Evolutionary conservation across 2,797 vertebrate genomes (phyloP).

Genomic region (Sebastes cheni): DNA sequence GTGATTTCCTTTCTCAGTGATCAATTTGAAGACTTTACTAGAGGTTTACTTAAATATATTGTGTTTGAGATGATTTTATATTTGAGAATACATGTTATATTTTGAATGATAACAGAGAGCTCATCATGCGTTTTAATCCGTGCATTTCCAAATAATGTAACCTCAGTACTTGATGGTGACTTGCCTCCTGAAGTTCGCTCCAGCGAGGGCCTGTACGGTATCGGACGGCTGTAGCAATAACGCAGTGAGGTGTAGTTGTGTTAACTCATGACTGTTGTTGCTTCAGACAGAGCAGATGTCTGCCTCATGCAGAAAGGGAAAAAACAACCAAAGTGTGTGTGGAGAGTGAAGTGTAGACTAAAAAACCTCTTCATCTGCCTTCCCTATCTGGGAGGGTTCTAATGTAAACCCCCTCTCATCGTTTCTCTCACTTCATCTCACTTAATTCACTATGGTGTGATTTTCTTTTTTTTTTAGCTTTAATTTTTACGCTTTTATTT

Average conservation of each 20-base stretch:
- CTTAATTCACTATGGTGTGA: slow-evolving; percentile 40
- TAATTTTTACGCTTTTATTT: slow-evolving; percentile 52
- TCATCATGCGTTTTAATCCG: slow-evolving; percentile 49
- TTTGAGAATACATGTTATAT: slow-evolving; percentile 64
- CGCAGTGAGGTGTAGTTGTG: slow-evolving; percentile 19
- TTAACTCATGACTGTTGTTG: slow-evolving; percentile 42
- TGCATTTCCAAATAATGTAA: slow-evolving; percentile 63
- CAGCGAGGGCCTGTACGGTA: slow-evolving; percentile 26
- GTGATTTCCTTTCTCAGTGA: slow-evolving; percentile 35
- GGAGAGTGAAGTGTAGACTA: slow-evolving; percentile 51
- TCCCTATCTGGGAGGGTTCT: slow-evolving; percentile 39
- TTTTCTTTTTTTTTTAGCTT: slow-evolving; percentile 36
- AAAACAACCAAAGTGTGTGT: slow-evolving; percentile 72
- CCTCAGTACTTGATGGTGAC: slow-evolving; percentile 52
- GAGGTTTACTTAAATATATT: slow-evolving; percentile 65
- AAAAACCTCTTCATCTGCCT: slow-evolving; percentile 57
- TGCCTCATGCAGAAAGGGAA: slow-evolving; percentile 51
- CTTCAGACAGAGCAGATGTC: slow-evolving; percentile 33
- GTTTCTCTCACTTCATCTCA: slow-evolving; percentile 32
- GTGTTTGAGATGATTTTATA: slow-evolving; percentile 72
- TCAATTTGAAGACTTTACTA: slow-evolving; percentile 31
- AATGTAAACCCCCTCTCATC: slow-evolving; percentile 6
- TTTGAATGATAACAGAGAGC: slow-evolving; percentile 63
- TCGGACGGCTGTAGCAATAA: slow-evolving; percentile 70
- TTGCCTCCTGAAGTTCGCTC: slow-evolving; percentile 28